Evolutionary conservation across 2,888 invertebrate species (phyloP).

Genomic region (Megastigmus dorsalis): DNA sequence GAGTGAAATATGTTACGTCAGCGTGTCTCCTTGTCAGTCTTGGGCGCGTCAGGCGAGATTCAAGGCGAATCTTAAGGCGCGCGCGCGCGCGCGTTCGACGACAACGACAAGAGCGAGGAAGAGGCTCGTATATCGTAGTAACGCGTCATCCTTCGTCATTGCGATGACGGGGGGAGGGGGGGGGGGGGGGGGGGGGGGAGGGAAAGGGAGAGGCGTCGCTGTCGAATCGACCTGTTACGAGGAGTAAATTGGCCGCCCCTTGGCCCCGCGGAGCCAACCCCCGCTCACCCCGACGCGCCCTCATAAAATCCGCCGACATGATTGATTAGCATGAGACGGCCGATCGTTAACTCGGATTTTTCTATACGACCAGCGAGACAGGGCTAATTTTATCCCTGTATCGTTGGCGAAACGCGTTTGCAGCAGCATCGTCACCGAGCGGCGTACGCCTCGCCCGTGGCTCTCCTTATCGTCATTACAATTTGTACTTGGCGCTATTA

Average conservation of each 20-base stretch:
- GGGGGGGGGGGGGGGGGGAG: no score
- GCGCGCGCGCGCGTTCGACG: constrained; percentile 32
- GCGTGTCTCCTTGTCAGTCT: constrained; percentile 38
- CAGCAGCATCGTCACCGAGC: constrained; percentile 1
- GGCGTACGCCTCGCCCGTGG: background rate
- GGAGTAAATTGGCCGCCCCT: constrained; percentile 63
- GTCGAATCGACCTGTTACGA: constrained; percentile 64
- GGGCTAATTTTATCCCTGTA: constrained; percentile 6
- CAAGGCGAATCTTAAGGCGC: constrained; percentile 40
- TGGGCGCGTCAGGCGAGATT: constrained; percentile 11
- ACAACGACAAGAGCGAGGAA: constrained; percentile 46
- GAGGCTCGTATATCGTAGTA: constrained; percentile 49
- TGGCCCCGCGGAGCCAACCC: constrained; percentile 35
- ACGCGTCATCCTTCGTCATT: constrained; percentile 63
- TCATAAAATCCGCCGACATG: constrained; percentile 65
- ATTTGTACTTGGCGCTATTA: constrained; percentile 39
- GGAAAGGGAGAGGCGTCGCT: constrained; percentile 55
- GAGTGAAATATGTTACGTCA: constrained; percentile 45
- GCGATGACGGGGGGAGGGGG: constrained; percentile 55
- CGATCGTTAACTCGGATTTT: constrained; percentile 60
- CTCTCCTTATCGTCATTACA: constrained; percentile 31
- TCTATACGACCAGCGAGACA: background rate
- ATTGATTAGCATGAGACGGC: constrained; percentile 67
- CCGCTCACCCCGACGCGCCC: background rate
- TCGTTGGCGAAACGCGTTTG: background rate